Conservation (phyloP, 2,797 vertebrate genomes). For the Danio albolineatus region DNA sequence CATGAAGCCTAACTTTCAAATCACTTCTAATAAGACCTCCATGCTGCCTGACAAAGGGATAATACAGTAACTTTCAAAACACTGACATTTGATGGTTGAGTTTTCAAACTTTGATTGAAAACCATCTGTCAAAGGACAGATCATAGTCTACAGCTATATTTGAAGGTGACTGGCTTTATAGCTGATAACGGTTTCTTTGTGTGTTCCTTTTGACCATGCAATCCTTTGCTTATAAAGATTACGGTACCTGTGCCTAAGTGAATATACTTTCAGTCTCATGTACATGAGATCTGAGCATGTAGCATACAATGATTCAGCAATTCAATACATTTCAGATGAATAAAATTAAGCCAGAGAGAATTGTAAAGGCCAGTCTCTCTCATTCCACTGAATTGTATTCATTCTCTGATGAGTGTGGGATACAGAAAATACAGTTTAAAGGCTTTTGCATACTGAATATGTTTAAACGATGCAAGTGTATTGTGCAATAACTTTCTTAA, state of each 20-base stretch:
- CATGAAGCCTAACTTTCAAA: conserved; percentile 46
- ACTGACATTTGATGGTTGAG: not conserved
- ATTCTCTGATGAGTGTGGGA: too few species aligned
- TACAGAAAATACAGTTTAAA: too few species aligned
- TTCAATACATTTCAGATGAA: not conserved
- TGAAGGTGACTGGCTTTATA: not conserved
- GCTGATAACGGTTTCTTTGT: not conserved
- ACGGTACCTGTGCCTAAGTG: not conserved
- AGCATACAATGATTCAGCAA: not conserved
- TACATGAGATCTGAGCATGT: not conserved
- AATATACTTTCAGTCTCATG: not conserved
- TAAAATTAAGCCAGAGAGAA: not conserved
- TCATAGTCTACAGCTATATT: not conserved
- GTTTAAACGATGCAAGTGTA: too few species aligned
- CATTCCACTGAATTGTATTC: too few species aligned
- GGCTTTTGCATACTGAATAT: too few species aligned
- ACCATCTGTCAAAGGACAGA: not conserved
- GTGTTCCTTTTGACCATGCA: not conserved
- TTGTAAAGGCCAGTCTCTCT: too few species aligned
- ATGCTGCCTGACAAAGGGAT: conserved; percentile 24
- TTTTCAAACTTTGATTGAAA: not conserved
- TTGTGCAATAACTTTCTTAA: too few species aligned
- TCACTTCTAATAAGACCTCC: conserved; percentile 40
- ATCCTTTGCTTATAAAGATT: not conserved
- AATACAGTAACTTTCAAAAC: not conserved